phyloP scores from a whole-genome alignment of 2,888 invertebrate species.

The Gastrophysa polygoni region DNA sequence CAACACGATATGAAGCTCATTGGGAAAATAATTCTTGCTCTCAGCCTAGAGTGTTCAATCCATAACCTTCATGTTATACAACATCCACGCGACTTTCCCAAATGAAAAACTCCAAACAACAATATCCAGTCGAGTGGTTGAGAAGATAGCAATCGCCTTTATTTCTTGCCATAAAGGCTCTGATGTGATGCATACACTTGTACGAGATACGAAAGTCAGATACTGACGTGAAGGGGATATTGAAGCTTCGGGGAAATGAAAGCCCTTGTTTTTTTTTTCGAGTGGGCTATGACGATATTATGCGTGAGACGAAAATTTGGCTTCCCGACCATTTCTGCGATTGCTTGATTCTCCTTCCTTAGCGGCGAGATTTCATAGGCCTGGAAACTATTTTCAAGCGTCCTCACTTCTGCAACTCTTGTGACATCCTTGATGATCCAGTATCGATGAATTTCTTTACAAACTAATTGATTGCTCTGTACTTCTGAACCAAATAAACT shows the following conservation, averaged over 20 bases:
- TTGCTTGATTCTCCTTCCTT: conserved; percentile 52
- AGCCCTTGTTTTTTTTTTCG: conserved; percentile 45
- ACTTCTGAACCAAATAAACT: too few relatives aligned
- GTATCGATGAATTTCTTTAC: too few relatives aligned
- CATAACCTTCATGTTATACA: neutral
- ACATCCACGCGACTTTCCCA: neutral
- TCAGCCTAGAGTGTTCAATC: too few relatives aligned
- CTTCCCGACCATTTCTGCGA: conserved; percentile 55
- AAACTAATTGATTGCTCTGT: too few relatives aligned
- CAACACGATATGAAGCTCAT: too few relatives aligned
- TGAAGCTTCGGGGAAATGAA: conserved; percentile 25
- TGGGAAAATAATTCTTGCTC: too few relatives aligned
- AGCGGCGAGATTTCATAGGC: conserved; percentile 5
- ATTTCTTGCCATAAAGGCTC: conserved; percentile 58
- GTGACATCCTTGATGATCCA: too few relatives aligned
- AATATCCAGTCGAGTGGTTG: conserved; percentile 57
- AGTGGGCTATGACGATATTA: conserved; percentile 56
- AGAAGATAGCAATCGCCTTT: conserved; percentile 60
- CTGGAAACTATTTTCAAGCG: neutral
- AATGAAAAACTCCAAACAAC: conserved; percentile 41
- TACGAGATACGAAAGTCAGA: conserved; percentile 49
- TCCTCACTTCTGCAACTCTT: too few relatives aligned
- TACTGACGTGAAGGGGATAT: conserved; percentile 30
- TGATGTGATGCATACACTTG: conserved; percentile 56
- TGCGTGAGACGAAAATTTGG: conserved; percentile 49